Evolutionary conservation across 2,113 vertebrate genomes (phyloP).

Genomic region (Hyperoodon ampullatus): DNA sequence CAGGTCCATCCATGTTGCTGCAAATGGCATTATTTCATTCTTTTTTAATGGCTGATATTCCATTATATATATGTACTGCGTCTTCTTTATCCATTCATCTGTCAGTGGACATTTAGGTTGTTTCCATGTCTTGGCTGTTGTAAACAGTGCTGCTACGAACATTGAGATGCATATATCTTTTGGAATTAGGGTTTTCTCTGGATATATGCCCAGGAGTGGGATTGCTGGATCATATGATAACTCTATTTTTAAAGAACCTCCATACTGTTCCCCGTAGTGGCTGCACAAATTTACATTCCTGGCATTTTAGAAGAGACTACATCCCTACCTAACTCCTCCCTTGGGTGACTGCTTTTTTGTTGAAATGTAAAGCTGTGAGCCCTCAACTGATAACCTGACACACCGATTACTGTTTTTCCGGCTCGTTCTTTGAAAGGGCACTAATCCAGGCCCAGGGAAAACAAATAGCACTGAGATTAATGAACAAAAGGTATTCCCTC

Average conservation of each 20-base stretch:
- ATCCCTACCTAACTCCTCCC: background rate
- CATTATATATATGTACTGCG: background rate
- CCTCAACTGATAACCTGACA: conserved; percentile 44
- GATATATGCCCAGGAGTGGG: background rate
- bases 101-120: background rate
- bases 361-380: conserved; percentile 23
- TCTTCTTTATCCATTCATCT: background rate
- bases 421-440: conserved; percentile 54
- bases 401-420: conserved; percentile 31
- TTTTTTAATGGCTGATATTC: background rate
- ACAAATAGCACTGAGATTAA: conserved; percentile 30
- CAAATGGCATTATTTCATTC: background rate
- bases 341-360: background rate
- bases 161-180: background rate
- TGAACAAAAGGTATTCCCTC: background rate
- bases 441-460: conserved; percentile 45
- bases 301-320: background rate
- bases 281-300: background rate
- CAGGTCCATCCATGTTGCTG: background rate
- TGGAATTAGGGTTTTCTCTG: background rate
- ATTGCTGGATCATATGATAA: background rate
- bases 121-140: background rate
- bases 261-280: background rate
- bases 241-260: background rate
- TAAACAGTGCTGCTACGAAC: background rate